A percentile compares a stretch with the other conserved stretches of the same genome.
These are phyloP conservation scores for Eremobia ochroleuca DNA, from an alignment of 2,888 invertebrate genomes.

Conservation along the genomic window DNA sequence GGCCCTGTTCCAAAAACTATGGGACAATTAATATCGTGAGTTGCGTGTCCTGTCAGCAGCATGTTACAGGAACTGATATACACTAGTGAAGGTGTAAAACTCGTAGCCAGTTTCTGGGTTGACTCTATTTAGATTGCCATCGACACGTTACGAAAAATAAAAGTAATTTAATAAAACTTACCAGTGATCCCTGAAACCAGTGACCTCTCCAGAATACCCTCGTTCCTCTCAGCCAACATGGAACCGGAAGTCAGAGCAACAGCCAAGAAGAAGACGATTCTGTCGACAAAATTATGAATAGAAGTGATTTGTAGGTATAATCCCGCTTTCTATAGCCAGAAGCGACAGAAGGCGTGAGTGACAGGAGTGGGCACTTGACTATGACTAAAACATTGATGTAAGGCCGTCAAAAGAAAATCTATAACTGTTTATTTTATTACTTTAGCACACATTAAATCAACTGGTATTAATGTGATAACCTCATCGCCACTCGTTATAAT, in stretches of 20 bases:
- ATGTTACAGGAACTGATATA: neutral
- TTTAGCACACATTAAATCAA: neutral
- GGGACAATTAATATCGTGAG: neutral
- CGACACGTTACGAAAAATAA: too few relatives aligned
- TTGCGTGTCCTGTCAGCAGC: neutral
- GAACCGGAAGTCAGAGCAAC: conserved; percentile 98
- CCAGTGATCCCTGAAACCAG: conserved; percentile 95
- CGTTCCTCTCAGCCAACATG: conserved; percentile 96
- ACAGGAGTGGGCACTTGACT: neutral
- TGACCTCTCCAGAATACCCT: conserved; percentile 97
- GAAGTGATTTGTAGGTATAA: neutral
- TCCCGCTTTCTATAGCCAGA: neutral
- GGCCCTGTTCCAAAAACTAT: neutral
- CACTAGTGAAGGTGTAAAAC: neutral
- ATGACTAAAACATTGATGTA: neutral
- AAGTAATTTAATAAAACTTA: conserved; percentile 49
- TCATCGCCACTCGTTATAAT: too few relatives aligned
- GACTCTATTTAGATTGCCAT: neutral
- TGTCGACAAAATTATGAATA: conserved; percentile 79
- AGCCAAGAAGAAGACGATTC: conserved; percentile 98
- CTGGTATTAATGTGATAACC: too few relatives aligned
- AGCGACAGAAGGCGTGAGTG: neutral
- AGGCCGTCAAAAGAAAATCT: neutral
- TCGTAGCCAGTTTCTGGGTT: neutral
- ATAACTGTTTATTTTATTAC: neutral